Base-by-base conservation (phyloP, 2,888 invertebrate genomes). In the Ditula angustiorana region DNA sequence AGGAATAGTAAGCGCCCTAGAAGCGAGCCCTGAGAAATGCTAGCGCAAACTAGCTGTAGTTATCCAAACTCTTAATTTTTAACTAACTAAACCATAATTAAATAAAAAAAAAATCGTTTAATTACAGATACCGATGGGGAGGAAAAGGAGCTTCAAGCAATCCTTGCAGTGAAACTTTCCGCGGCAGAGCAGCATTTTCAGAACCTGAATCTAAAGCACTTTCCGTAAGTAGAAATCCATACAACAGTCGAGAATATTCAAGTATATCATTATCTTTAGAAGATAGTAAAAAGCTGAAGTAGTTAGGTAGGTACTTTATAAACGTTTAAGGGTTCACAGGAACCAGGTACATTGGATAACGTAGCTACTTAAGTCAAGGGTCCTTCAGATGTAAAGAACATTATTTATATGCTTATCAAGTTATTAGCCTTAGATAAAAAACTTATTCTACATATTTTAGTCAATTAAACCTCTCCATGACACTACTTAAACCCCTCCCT, bases 141-240 rank as follows among this genome's bases (percentile, higher is more conserved):
- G 97, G 97, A 28, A 94, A 95, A 78, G 98, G 98, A 0, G 95
- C 97, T 3, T 97, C 97, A 19, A 94, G 92, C 59, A 95, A 96
- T 79, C 96, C 97, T 0, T 98, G 98, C 83, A 94, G 96, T 24
- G 97, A 98, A 73, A 97, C 95, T 2, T 98, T 95, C 82, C 95
- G 96, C 2, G 98, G 98, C 21, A 86, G 93, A n/a, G 91, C 93
- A 52, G 95, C 97, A 0, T 97, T 98, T 81, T 98, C 98, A 0
- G 98, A 98, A 85, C 97, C 97, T 0, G 98, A 98, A 89, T 95
- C 97, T 0, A 93, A 93, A 75, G 96, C 97, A 26, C 87, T 93
- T 53, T 80, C 86, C 37, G 93, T 93, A 81, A 84, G 88, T 83
- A 13, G 13, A 11, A 19, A 5, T 4, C 16, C 35, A 10, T 19